Percentiles rank a stretch among this genome's conserved stretches.
Conservation (phyloP, 1,140 invertebrate genomes). For the Sesamia nonagrioides region DNA sequence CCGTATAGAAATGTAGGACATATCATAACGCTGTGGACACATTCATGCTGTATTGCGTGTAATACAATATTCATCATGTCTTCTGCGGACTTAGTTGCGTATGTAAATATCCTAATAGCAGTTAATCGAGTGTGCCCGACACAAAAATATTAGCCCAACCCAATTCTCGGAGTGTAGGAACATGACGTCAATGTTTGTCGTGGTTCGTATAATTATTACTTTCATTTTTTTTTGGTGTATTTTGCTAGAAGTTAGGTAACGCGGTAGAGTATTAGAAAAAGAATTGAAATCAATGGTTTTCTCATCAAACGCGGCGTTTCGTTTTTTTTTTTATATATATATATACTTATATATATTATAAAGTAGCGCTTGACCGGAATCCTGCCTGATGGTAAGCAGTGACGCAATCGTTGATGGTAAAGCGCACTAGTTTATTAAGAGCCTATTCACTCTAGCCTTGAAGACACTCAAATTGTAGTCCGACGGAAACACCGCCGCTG, state of each 20-base stretch:
- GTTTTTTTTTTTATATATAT: too few relatives aligned
- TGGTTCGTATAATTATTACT: neutral
- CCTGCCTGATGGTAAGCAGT: too few relatives aligned
- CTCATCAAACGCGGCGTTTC: too few relatives aligned
- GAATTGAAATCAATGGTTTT: too few relatives aligned
- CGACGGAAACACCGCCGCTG: too few relatives aligned
- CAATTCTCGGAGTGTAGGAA: constrained; percentile 2
- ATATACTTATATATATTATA: too few relatives aligned
- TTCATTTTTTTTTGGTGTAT: neutral
- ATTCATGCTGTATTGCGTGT: constrained; percentile 19
- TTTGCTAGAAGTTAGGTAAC: neutral
- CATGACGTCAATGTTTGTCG: constrained; percentile 14
- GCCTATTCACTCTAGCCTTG: too few relatives aligned
- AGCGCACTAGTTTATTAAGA: too few relatives aligned
- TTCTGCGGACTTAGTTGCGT: constrained; percentile 3
- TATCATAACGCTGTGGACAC: neutral
- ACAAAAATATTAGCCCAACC: constrained; percentile 42
- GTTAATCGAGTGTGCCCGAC: constrained; percentile 31
- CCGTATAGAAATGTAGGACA: neutral
- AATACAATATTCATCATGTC: constrained; percentile 18
- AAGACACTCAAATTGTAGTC: too few relatives aligned
- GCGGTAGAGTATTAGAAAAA: too few relatives aligned
- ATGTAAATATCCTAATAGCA: constrained; percentile 48
- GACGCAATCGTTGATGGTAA: too few relatives aligned
- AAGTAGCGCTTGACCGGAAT: too few relatives aligned